Evolutionary conservation across 2,888 invertebrate species (phyloP).

Genomic region (Tachystola acroxantha): DNA sequence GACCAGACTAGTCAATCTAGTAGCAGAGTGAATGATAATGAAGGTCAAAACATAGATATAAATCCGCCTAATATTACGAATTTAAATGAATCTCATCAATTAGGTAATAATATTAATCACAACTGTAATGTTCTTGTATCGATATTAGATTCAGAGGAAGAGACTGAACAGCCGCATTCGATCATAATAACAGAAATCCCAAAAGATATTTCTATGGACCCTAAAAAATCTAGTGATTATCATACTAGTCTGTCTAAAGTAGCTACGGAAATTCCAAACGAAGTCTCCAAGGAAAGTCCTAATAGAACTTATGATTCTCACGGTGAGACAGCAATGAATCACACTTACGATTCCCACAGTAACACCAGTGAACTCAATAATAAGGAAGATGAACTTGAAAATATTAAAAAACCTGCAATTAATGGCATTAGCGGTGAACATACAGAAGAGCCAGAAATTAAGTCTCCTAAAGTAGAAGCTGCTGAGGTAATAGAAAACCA

Average conservation of each 20-base stretch:
- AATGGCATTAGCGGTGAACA: constrained; percentile 2
- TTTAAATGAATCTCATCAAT: constrained; percentile 49
- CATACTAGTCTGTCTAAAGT: background rate
- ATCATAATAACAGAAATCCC: constrained; percentile 63
- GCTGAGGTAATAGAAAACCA: background rate
- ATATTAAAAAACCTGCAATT: constrained; percentile 5
- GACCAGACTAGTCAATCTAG: constrained; percentile 33
- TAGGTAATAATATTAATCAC: constrained; percentile 3
- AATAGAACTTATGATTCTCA: constrained; percentile 42
- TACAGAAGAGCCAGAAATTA: background rate
- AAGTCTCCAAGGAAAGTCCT: constrained; percentile 36
- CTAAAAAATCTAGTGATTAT: background rate
- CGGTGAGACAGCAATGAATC: constrained; percentile 29
- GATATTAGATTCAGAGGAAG: constrained; percentile 55
- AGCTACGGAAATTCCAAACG: constrained; percentile 46
- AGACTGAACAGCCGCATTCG: constrained; percentile 67
- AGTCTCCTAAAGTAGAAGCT: background rate
- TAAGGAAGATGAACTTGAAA: constrained; percentile 6
- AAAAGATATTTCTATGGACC: constrained; percentile 24
- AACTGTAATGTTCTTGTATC: constrained; percentile 32
- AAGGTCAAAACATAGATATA: constrained; percentile 35
- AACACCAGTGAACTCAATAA: constrained; percentile 6
- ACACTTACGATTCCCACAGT: constrained; percentile 40
- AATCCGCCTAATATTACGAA: constrained; percentile 50
- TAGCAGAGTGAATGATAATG: constrained; percentile 20